Evolutionary conservation across 2,113 vertebrate genomes (phyloP).

Genomic region (Nycticorax nycticorax): DNA sequence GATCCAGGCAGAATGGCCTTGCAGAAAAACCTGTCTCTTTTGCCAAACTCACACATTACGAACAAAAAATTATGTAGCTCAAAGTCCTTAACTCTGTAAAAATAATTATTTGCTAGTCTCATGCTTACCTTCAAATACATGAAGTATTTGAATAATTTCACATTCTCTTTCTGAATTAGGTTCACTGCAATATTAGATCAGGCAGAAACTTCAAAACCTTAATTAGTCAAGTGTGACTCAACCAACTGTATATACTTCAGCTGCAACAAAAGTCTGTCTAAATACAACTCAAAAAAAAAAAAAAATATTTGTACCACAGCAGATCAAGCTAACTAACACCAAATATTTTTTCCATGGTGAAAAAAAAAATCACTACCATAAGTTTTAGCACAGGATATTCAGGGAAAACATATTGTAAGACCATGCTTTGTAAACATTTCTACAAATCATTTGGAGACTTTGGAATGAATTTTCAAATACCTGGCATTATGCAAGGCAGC

Average conservation of each 20-base stretch:
- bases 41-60: neutral
- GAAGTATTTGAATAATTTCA: conserved; percentile 29
- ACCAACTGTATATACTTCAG: neutral
- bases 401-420: neutral
- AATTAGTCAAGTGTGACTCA: neutral
- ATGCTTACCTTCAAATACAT: conserved; percentile 17
- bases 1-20: conserved; percentile 15
- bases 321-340: conserved; percentile 13
- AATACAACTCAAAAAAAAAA: neutral
- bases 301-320: neutral
- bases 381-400: conserved; percentile 1
- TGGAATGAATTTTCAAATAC: neutral
- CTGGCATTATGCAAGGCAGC: neutral
- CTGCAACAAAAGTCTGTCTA: neutral
- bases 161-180: conserved; percentile 40
- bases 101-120: conserved; percentile 67
- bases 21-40: conserved; percentile 34
- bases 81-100: conserved; percentile 68
- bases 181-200: conserved; percentile 14
- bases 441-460: neutral
- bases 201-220: neutral
- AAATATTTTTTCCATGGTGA: neutral
- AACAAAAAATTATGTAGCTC: neutral
- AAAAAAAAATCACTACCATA: neutral
- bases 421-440: conserved; percentile 23